These are phyloP conservation scores for Oscheius sp. DNA, from an alignment of 2,888 invertebrate genomes.

Conservation along the genomic window DNA sequence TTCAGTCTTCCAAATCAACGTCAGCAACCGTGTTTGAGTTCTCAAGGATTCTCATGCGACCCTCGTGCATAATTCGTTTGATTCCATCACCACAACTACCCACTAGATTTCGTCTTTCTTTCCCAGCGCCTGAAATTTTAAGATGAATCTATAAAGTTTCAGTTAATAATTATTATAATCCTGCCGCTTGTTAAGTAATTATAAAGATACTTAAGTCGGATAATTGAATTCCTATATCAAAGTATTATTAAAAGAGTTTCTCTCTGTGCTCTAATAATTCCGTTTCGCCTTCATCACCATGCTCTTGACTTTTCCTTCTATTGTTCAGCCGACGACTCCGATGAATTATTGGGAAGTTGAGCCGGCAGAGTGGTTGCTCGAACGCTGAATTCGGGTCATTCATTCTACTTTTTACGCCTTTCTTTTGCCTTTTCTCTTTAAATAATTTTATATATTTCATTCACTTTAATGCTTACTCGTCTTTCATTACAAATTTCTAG, in stretches of 20 bases:
- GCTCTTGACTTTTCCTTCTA: slow-evolving; percentile 1
- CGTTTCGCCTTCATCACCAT: not conserved
- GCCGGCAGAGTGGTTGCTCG: not conserved
- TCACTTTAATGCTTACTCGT: not conserved
- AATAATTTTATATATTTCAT: not conserved
- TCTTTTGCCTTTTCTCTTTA: not conserved
- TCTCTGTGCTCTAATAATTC: not conserved
- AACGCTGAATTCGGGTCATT: slow-evolving; percentile 6
- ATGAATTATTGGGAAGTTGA: slow-evolving; percentile 19
- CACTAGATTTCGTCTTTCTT: too few relatives aligned
- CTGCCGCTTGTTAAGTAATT: too few relatives aligned
- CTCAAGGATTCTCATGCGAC: slow-evolving; percentile 28
- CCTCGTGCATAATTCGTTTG: slow-evolving; percentile 25
- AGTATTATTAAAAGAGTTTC: not conserved
- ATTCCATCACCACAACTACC: too few relatives aligned
- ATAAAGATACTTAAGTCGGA: too few relatives aligned
- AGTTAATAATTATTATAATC: too few relatives aligned
- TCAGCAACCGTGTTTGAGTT: not conserved
- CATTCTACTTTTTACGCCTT: not conserved
- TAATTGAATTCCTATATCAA: too few relatives aligned
- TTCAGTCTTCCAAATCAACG: too few relatives aligned
- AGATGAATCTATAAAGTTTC: too few relatives aligned
- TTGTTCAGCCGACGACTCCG: slow-evolving; percentile 3
- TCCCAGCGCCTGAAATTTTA: too few relatives aligned
- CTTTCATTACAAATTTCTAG: not conserved